Evolutionary conservation across 2,797 vertebrate genomes (phyloP).

Genomic region (Pampus argenteus): DNA sequence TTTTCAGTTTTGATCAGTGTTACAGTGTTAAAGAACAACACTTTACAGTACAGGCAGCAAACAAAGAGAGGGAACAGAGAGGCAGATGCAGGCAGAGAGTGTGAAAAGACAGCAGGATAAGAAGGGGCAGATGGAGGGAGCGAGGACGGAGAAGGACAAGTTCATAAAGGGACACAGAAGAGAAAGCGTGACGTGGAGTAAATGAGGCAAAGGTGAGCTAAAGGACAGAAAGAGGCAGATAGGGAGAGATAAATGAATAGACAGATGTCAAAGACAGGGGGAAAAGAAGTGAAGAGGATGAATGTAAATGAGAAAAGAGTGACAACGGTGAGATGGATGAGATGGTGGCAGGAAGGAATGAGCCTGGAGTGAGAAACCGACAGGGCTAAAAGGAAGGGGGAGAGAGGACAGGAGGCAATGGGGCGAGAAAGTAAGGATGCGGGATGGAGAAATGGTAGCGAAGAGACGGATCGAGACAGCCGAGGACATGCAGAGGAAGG

Average conservation of each 20-base stretch:
- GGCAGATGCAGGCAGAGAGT: background rate
- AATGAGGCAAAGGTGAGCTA: slow-evolving; percentile 56
- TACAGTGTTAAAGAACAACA: too few relatives aligned
- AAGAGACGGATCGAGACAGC: slow-evolving; percentile 41
- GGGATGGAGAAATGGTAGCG: slow-evolving; percentile 15
- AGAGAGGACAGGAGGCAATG: slow-evolving; percentile 32
- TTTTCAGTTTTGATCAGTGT: too few relatives aligned
- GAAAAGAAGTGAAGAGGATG: slow-evolving; percentile 7
- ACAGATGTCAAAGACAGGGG: slow-evolving; percentile 36
- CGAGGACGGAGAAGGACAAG: slow-evolving; percentile 8
- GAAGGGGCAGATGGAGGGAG: slow-evolving; percentile 29
- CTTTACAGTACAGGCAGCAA: too few relatives aligned
- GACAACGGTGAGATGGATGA: slow-evolving; percentile 49
- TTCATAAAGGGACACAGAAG: slow-evolving; percentile 42
- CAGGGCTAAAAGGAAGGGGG: background rate
- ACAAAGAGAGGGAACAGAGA: background rate
- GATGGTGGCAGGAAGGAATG: slow-evolving; percentile 11
- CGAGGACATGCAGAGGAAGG: slow-evolving; percentile 54
- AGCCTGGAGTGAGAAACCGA: slow-evolving; percentile 7
- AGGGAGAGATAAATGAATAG: slow-evolving; percentile 35
- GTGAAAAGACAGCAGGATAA: slow-evolving; percentile 9
- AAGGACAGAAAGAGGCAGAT: slow-evolving; percentile 38
- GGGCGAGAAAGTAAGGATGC: background rate
- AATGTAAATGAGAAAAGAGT: slow-evolving; percentile 49
- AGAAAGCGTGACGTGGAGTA: slow-evolving; percentile 20